Evolutionary conservation across 2,113 vertebrate species (phyloP).

Genomic region (Cisticola juncidis): DNA sequence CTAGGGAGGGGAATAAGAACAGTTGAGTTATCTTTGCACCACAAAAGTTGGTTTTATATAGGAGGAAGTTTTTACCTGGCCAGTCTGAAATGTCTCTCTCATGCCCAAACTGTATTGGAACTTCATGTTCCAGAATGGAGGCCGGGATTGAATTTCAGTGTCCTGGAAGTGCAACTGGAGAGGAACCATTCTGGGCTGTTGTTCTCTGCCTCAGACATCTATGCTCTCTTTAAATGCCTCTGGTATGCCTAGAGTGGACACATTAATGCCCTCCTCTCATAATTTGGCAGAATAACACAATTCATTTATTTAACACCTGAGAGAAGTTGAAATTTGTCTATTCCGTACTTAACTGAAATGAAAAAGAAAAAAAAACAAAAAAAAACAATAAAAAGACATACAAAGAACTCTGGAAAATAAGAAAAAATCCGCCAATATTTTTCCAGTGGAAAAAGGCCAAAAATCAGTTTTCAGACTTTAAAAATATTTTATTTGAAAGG

Average conservation of each 20-base stretch:
- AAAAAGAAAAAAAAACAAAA: background rate
- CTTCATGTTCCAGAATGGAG: background rate
- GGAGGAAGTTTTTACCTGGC: background rate
- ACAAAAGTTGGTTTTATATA: background rate
- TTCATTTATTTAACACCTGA: background rate
- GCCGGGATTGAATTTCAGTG: background rate
- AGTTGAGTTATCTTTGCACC: background rate
- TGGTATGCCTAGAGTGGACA: background rate
- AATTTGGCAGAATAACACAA: background rate
- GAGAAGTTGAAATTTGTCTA: background rate
- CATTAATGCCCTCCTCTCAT: background rate
- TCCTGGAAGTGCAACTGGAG: background rate
- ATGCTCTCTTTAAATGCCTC: background rate
- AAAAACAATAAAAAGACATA: background rate
- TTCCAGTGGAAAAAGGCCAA: background rate
- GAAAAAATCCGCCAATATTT: fast-evolving
- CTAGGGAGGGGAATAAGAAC: background rate
- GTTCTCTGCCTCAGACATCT: background rate
- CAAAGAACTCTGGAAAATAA: background rate
- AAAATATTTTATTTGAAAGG: background rate
- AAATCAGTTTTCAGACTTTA: background rate
- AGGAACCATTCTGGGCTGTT: background rate
- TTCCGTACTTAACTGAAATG: background rate
- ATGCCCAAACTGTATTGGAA: background rate
- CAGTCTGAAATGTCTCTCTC: background rate